A percentile compares a stretch with the other conserved stretches of the same genome.
Conservation (phyloP, 2,797 vertebrate species). For the Mycteria americana region DNA sequence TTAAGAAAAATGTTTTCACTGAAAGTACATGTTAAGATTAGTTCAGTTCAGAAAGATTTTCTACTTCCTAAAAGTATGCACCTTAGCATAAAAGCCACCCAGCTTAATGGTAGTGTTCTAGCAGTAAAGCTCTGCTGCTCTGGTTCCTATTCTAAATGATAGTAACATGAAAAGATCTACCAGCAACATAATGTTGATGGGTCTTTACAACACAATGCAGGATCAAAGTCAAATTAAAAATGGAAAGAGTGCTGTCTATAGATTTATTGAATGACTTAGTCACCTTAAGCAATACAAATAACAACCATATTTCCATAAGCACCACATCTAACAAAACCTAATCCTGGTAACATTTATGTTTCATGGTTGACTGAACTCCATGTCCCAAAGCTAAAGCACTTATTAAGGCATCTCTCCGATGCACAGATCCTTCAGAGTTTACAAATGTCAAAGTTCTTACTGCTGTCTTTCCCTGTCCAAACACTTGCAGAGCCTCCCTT, state of each 20-base stretch:
- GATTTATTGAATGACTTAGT: neutral
- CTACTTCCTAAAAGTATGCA: neutral
- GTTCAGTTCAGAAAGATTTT: neutral
- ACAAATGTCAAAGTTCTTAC: neutral
- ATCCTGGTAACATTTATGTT: neutral
- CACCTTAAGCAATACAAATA: neutral
- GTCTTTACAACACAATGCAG: neutral
- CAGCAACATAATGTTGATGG: neutral
- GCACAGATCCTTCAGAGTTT: neutral
- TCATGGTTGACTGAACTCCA: neutral
- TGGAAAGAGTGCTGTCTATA: neutral
- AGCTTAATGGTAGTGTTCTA: neutral
- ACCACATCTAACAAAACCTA: neutral
- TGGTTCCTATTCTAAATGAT: neutral
- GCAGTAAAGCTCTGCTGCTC: neutral
- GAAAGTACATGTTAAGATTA: neutral
- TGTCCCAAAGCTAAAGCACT: neutral
- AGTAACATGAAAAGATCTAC: neutral
- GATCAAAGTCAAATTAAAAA: neutral
- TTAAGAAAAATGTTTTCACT: neutral
- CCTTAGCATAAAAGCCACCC: neutral
- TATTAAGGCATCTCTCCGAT: neutral
- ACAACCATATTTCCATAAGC: neutral
- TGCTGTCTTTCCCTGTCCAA: neutral
- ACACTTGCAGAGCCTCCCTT: neutral